Evolutionary conservation across 1,140 invertebrate genomes (phyloP).

Genomic region (Dysdera silvatica): DNA sequence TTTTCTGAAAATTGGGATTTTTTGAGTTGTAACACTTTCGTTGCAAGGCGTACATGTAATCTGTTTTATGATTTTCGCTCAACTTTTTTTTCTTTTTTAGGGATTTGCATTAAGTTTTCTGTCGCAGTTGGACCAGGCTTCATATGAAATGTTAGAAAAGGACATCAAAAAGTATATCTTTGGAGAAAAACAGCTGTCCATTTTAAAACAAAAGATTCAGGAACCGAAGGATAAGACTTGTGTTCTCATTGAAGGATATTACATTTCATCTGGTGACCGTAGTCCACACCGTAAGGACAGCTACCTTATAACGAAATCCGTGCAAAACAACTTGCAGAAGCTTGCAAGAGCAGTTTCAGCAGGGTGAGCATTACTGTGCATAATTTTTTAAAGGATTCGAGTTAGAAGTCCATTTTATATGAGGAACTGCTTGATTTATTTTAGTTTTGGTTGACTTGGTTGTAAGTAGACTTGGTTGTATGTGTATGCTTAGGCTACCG

Average conservation of each 20-base stretch:
- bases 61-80: background rate
- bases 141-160: constrained; percentile 61
- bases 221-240: constrained; percentile 51
- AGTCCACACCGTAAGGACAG: constrained; percentile 44
- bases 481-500: too few relatives aligned
- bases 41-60: background rate
- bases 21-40: background rate
- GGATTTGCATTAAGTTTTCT: constrained; percentile 91
- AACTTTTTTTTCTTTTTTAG: constrained; percentile 33
- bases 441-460: too few relatives aligned
- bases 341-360: constrained; percentile 78
- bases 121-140: constrained; percentile 79
- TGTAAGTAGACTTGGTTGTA: too few relatives aligned
- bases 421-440: too few relatives aligned
- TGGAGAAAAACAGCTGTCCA: constrained; percentile 42
- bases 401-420: too few relatives aligned
- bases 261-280: constrained; percentile 69
- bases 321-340: constrained; percentile 80
- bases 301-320: constrained; percentile 85
- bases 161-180: constrained; percentile 55
- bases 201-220: constrained; percentile 63
- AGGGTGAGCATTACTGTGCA: constrained; percentile 51
- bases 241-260: constrained; percentile 83
- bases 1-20: too few relatives aligned
- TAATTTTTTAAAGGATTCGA: too few relatives aligned